Conservation (phyloP, 2,113 vertebrate genomes). For the Cephalopterus ornatus region DNA sequence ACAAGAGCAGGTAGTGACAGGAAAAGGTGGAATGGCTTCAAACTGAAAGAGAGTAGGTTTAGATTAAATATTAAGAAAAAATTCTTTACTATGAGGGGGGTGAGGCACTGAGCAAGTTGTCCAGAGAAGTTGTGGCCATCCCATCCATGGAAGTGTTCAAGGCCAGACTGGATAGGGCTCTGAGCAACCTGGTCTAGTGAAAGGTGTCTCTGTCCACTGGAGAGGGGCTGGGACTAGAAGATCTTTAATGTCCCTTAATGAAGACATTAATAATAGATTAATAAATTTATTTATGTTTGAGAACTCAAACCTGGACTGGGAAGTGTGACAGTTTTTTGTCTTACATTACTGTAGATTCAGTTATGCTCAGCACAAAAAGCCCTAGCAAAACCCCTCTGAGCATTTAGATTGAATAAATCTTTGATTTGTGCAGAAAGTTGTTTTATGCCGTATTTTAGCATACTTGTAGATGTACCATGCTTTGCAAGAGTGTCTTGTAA, state of each 20-base stretch:
- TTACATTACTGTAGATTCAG: not conserved
- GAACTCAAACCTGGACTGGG: not conserved
- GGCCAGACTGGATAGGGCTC: not conserved
- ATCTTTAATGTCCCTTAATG: not conserved
- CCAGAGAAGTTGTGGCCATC: not conserved
- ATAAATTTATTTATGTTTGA: not conserved
- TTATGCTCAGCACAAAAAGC: not conserved
- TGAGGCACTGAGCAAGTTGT: not conserved
- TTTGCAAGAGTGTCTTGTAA: not conserved
- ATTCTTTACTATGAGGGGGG: not conserved
- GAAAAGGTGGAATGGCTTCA: too few relatives aligned
- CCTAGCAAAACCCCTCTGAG: constrained; percentile 15
- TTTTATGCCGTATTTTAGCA: not conserved
- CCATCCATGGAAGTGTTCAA: not conserved
- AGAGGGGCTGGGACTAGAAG: not conserved
- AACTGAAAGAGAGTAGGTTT: not conserved
- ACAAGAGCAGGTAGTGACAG: too few relatives aligned
- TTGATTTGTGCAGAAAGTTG: not conserved
- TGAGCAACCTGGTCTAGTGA: not conserved
- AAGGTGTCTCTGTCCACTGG: not conserved
- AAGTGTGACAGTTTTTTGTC: not conserved
- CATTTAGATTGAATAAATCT: constrained; percentile 37
- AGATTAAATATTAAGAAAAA: not conserved
- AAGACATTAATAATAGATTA: too few relatives aligned
- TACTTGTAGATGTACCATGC: not conserved